Base-by-base conservation (phyloP, 2,888 invertebrate genomes). In the Lochmaea crataegi region DNA sequence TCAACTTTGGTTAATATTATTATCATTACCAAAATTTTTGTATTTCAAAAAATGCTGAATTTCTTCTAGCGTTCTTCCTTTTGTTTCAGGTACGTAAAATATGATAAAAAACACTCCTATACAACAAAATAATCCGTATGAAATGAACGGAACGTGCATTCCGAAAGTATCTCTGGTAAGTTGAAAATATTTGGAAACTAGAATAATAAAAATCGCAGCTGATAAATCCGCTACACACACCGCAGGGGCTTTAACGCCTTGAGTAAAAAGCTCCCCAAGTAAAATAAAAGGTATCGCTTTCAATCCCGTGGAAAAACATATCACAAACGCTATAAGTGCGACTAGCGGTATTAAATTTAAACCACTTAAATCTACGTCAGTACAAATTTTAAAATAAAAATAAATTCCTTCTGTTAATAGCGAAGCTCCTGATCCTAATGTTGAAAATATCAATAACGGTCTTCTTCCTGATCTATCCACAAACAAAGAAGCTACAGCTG, bases 21-120 rank as follows among this genome's bases (percentile, higher is more conserved):
- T 32, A 5, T 26, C 11, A 32, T 14, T 32, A 2, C 26, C 11
- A 7, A 4, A 26, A 12, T 32, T 58, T n/a, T n/a, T 42, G 85
- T 90, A 89, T 77, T 89, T 88, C 5, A 93, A 86, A 68, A 90
- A 89, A 22, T 90, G 89, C 82, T 93, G 93, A 80, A 93, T 93
- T 81, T 91, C 90, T 68, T 92, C 89, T 82, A 93, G 89, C 2
- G 92, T 92, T 81, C 92, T 92, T 72, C 92, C 92, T 84, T 92
- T 93, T 4, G 93, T 93, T 86, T 93, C 93, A 0, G 93, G 92
- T n/a, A 93, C 89, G 77, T 89, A 85, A n/a, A 89, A 83, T 65
- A 89, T 78, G 81, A 92, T 90, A 84, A 91, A 92, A 75, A 90
- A 84, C 66, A 92, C 86, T 0, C 92, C 92, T 69, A 91, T 75